Evolutionary conservation across 2,888 invertebrate genomes (phyloP).

Genomic region (Dilophus febrilis): DNA sequence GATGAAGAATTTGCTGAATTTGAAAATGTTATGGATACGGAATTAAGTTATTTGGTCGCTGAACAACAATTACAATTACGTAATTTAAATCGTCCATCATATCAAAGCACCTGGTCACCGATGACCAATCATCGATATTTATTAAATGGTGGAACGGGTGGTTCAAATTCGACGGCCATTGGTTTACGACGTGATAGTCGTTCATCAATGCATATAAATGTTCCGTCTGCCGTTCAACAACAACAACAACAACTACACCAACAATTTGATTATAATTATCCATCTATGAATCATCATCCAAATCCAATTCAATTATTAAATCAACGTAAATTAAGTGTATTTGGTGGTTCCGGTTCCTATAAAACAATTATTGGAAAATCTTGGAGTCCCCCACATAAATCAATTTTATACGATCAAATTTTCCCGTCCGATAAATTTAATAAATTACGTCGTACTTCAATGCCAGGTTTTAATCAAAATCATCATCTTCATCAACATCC

Average conservation of each 20-base stretch:
- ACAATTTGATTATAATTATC: no score
- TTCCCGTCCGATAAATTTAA: no score
- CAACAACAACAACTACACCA: no score
- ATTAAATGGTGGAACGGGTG: not conserved
- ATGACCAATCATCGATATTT: not conserved
- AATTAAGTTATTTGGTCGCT: conserved; percentile 19
- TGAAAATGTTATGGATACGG: no score
- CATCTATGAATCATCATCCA: not conserved
- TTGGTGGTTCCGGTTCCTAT: not conserved
- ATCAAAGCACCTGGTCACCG: conserved; percentile 27
- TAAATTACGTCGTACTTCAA: no score
- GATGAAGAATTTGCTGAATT: conserved; percentile 18
- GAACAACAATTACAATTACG: conserved; percentile 13
- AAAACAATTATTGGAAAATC: not conserved
- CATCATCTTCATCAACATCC: no score
- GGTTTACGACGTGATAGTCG: not conserved
- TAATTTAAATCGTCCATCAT: conserved; percentile 7
- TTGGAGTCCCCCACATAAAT: conserved; percentile 4
- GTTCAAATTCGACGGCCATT: not conserved
- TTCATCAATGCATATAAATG: not conserved
- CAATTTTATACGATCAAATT: not conserved
- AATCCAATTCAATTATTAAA: not conserved
- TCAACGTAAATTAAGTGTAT: no score
- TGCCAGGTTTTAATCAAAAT: no score
- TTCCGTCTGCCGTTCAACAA: not conserved